Evolutionary conservation across 2,113 vertebrate genomes (phyloP).

Genomic region (Barbus barbus): DNA sequence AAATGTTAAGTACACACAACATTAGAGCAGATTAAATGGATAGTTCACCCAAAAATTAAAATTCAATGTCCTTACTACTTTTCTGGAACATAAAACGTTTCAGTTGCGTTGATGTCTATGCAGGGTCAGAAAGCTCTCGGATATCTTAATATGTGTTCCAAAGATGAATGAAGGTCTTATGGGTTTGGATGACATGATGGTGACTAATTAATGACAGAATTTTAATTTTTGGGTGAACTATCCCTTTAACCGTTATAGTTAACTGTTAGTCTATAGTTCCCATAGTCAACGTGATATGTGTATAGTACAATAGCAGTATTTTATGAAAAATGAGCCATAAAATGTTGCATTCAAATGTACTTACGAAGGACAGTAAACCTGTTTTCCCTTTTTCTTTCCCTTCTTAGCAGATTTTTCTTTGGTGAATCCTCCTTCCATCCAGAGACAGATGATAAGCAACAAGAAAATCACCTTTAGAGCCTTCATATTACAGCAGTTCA

Average conservation of each 20-base stretch:
- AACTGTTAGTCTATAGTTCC: neutral
- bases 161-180: too few species aligned
- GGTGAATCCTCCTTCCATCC: slow-evolving; percentile 80
- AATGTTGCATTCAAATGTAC: slow-evolving; percentile 62
- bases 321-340: neutral
- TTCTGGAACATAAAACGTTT: too few species aligned
- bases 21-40: slow-evolving; percentile 49
- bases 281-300: neutral
- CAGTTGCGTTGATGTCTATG: too few species aligned
- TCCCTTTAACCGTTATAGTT: too few species aligned
- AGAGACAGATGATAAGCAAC: slow-evolving; percentile 81
- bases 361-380: slow-evolving; percentile 96
- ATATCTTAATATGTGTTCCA: too few species aligned
- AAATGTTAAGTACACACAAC: slow-evolving; percentile 51
- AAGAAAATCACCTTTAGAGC: slow-evolving; percentile 72
- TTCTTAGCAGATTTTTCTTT: slow-evolving; percentile 96
- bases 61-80: too few species aligned
- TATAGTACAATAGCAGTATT: neutral
- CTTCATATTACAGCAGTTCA: slow-evolving; percentile 78
- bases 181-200: too few species aligned
- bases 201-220: too few species aligned
- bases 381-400: slow-evolving; percentile 95
- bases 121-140: too few species aligned
- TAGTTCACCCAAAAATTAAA: too few species aligned
- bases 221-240: too few species aligned